phyloP scores from a whole-genome alignment of 92 coral and sea anemone species.

The Zoanthus sansibaricus region DNA sequence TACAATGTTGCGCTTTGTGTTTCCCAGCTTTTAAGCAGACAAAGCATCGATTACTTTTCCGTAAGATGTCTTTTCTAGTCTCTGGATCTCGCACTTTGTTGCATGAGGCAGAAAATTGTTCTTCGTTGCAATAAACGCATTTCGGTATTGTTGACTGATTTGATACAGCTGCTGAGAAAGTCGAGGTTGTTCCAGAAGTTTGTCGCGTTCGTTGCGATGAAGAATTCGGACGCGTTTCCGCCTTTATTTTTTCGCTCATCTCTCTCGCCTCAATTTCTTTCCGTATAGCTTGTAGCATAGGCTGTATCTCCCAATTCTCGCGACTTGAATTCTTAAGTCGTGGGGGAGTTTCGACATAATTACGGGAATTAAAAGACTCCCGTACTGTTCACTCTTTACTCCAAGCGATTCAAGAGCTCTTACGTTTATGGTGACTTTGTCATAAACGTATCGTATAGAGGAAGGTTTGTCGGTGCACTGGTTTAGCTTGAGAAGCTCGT shows the following conservation, averaged over 20 bases:
- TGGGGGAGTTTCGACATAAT: conserved; percentile 21
- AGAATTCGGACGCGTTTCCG: conserved; percentile 16
- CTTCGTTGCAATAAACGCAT: conserved; percentile 54
- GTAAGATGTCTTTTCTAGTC: conserved; percentile 41
- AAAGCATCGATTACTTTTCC: conserved; percentile 45
- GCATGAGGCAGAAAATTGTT: conserved; percentile 58
- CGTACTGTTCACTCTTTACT: not conserved
- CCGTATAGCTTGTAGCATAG: conserved; percentile 44
- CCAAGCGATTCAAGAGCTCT: conserved; percentile 2
- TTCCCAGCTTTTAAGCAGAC: conserved; percentile 46
- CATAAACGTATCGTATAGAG: not conserved
- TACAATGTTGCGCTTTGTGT: conserved; percentile 26
- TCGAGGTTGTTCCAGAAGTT: conserved; percentile 38
- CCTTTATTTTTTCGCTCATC: conserved; percentile 54
- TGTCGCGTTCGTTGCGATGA: not conserved
- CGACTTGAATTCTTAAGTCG: not conserved
- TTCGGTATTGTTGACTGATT: conserved; percentile 28
- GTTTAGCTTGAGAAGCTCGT: not conserved
- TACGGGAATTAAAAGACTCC: not conserved
- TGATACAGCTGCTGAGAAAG: conserved; percentile 40
- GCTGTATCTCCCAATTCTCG: conserved; percentile 8
- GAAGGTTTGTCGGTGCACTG: not conserved
- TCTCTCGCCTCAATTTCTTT: conserved; percentile 67
- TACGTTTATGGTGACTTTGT: not conserved
- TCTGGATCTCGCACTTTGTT: conserved; percentile 16